Conservation (phyloP, 2,113 vertebrate species). For the Anarhynchus alexandrinus region DNA sequence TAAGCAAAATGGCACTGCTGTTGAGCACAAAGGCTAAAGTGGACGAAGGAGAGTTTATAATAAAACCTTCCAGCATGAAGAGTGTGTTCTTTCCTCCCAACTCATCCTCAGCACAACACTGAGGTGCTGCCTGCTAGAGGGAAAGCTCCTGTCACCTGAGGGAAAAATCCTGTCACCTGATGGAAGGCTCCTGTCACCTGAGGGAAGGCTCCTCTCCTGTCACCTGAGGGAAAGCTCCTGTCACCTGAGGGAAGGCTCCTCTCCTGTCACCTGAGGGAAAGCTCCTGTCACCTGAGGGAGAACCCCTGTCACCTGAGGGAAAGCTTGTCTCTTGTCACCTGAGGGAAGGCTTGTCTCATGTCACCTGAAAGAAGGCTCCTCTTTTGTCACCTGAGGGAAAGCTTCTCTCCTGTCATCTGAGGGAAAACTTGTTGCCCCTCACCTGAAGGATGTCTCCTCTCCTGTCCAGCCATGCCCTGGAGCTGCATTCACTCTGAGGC, state of each 20-base stretch:
- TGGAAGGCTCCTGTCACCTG: background rate
- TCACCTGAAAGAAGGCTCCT: background rate
- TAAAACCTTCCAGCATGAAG: background rate
- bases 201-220: background rate
- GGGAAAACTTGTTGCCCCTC: background rate
- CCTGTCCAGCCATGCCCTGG: background rate
- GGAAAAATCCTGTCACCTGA: background rate
- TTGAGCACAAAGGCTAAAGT: no score
- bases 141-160: background rate
- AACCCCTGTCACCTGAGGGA: no score
- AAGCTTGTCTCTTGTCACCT: no score
- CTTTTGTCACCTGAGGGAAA: background rate
- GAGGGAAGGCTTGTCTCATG: background rate
- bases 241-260: background rate
- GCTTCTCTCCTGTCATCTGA: background rate
- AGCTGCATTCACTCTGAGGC: background rate
- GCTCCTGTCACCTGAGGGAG: background rate
- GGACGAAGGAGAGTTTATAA: background rate
- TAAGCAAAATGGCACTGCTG: background rate
- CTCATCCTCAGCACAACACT: fast-evolving
- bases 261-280: background rate
- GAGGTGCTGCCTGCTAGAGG: background rate
- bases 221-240: background rate
- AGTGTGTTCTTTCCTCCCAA: background rate
- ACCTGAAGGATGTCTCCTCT: background rate